Percentiles rank a stretch among this genome's conserved stretches.
These are phyloP conservation scores for Rhinichthys osculus DNA, from an alignment of 2,797 vertebrate species.

Conservation along the genomic window DNA sequence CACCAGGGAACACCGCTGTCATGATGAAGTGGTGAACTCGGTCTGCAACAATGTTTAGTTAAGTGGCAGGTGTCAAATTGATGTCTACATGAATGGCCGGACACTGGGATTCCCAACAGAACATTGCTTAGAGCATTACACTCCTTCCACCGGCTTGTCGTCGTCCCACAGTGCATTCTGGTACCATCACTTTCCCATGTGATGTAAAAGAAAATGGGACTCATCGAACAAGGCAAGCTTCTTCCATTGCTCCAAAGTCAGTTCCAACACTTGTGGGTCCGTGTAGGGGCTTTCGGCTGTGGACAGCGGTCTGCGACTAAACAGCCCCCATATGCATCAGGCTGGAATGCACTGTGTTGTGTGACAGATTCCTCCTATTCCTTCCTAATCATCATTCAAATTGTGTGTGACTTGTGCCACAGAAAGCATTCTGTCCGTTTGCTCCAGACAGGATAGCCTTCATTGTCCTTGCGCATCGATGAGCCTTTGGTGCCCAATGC, in stretches of 20 bases:
- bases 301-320: not conserved
- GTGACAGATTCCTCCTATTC: not conserved
- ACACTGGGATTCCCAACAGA: not conserved
- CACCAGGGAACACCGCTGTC: not conserved
- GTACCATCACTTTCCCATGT: not conserved
- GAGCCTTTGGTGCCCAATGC: not conserved
- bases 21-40: not conserved
- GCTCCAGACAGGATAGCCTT: not conserved
- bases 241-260: not conserved
- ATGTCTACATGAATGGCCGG: not conserved
- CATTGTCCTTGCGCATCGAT: not conserved
- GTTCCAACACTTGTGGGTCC: not conserved
- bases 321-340: not conserved
- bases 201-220: not conserved
- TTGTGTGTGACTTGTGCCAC: not conserved
- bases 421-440: not conserved
- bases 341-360: not conserved
- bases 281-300: not conserved
- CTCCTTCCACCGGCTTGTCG: not conserved
- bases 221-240: not conserved
- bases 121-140: not conserved
- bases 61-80: not conserved
- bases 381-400: not conserved
- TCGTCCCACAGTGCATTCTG: not conserved
- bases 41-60: not conserved